Conservation (phyloP, 2,113 vertebrate species). For the Solenodon paradoxus region DNA sequence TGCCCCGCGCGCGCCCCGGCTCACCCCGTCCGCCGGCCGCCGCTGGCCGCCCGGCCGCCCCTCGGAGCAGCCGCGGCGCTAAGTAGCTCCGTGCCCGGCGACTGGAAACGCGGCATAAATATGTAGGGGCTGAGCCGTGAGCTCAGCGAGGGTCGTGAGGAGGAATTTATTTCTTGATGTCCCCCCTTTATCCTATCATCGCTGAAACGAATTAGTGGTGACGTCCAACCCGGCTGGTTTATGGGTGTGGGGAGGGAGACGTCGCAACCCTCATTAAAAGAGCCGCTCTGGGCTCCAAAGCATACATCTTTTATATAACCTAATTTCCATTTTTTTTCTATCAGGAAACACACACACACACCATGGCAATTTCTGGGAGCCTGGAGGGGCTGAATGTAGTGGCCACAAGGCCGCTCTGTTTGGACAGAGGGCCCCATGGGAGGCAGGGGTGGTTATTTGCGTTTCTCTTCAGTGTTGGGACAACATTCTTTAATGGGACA, state of each 20-base stretch:
- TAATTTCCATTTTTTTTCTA: conserved; percentile 74
- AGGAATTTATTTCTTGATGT: conserved; percentile 87
- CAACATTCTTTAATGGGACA: neutral
- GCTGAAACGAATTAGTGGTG: conserved; percentile 82
- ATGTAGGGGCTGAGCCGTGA: conserved; percentile 79
- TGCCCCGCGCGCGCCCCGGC: conserved; percentile 41
- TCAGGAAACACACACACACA: conserved; percentile 51
- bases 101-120: conserved; percentile 83
- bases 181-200: conserved; percentile 84
- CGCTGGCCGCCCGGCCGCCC: conserved; percentile 51
- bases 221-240: conserved; percentile 84
- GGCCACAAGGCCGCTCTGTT: neutral
- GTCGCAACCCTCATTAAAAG: conserved; percentile 84
- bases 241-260: conserved; percentile 84
- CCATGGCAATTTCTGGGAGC: conserved; percentile 47
- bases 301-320: conserved; percentile 86
- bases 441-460: neutral
- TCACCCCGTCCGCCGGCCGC: conserved; percentile 47
- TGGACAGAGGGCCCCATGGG: neutral
- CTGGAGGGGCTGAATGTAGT: neutral
- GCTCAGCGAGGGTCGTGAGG: conserved; percentile 82
- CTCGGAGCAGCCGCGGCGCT: conserved; percentile 53
- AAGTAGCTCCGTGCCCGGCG: conserved; percentile 60
- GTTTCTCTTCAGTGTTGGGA: neutral
- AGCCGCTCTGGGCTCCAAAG: conserved; percentile 77